Evolutionary conservation across 2,797 vertebrate species (phyloP).

Genomic region (Lates japonicus): DNA sequence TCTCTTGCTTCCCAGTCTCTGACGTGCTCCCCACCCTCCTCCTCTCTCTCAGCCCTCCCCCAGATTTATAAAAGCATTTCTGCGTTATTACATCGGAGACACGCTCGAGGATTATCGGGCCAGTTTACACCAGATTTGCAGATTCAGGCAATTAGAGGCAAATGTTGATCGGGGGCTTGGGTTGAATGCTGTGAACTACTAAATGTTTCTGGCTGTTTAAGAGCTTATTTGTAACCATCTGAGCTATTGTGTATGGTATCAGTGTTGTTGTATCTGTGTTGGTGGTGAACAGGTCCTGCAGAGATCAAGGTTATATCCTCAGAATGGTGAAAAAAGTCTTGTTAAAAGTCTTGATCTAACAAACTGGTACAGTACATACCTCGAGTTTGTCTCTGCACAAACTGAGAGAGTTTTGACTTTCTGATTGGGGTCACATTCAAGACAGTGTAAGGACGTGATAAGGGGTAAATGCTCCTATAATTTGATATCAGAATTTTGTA

Average conservation of each 20-base stretch:
- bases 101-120: conserved; percentile 36
- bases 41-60: conserved; percentile 15
- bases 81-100: conserved; percentile 50
- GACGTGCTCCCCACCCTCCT: background rate
- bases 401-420: background rate
- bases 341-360: background rate
- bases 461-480: background rate
- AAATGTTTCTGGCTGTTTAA: conserved; percentile 11
- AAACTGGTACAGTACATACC: background rate
- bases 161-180: conserved; percentile 22
- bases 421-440: background rate
- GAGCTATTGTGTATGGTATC: conserved; percentile 1
- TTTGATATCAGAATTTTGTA: too few relatives aligned
- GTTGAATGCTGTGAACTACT: conserved; percentile 6
- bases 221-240: conserved; percentile 31
- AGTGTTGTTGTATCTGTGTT: background rate
- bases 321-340: background rate
- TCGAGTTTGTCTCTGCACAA: background rate
- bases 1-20: background rate
- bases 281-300: background rate
- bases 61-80: conserved; percentile 28
- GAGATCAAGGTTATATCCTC: background rate
- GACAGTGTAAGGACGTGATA: background rate
- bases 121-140: conserved; percentile 51
- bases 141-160: conserved; percentile 47